phyloP scores from a whole-genome alignment of 2,797 vertebrate species.

The Octomys mimax region DNA sequence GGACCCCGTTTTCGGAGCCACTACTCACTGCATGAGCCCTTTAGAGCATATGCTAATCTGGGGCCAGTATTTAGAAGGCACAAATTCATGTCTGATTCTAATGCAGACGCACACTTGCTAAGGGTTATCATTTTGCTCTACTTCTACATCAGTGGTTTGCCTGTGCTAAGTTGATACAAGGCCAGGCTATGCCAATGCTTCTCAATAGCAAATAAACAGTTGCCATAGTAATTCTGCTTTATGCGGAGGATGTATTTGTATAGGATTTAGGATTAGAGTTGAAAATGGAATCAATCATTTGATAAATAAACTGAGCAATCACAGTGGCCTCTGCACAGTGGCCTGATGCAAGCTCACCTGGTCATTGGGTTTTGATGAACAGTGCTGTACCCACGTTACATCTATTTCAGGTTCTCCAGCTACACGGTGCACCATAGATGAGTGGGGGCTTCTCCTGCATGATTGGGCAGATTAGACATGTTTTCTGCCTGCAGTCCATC shows the following conservation, averaged over 20 bases:
- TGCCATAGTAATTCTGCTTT: slow-evolving; percentile 81
- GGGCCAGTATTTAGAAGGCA: neutral
- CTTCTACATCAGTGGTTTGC: neutral
- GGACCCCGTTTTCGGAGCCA: neutral
- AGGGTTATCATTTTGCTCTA: neutral
- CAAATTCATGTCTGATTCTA: slow-evolving; percentile 7
- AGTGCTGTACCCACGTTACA: neutral
- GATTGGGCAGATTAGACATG: neutral
- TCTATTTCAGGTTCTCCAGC: neutral
- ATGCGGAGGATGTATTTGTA: slow-evolving; percentile 67
- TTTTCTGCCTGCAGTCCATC: neutral
- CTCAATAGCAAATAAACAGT: slow-evolving; percentile 46
- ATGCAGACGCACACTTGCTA: neutral
- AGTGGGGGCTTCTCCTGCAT: neutral
- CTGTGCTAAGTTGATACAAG: neutral
- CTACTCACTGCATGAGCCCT: neutral
- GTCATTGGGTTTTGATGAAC: neutral
- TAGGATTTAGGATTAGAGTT: slow-evolving; percentile 71
- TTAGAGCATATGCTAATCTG: neutral
- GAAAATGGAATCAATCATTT: slow-evolving; percentile 78
- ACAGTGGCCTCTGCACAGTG: neutral
- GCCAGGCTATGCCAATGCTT: neutral
- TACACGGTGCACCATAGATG: neutral
- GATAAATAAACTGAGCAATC: slow-evolving; percentile 28
- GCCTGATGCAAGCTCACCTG: neutral